Conservation (phyloP, 2,888 invertebrate species). For the Sisyra nigra region DNA sequence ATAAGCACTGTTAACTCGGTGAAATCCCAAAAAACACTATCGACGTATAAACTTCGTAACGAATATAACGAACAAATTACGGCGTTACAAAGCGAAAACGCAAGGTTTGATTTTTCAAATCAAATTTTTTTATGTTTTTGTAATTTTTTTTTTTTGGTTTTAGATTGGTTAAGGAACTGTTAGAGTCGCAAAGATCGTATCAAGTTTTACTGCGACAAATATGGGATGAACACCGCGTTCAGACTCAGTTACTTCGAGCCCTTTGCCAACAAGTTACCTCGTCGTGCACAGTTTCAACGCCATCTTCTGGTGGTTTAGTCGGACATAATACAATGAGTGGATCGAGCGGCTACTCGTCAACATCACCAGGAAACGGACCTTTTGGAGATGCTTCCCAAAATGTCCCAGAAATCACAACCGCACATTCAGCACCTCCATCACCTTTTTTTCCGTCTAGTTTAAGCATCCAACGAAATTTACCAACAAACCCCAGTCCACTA, state of each 20-base stretch:
- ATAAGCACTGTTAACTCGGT: conserved; percentile 44
- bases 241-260: conserved; percentile 38
- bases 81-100: conserved; percentile 28
- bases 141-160: conserved; percentile 12
- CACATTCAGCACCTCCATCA: conserved; percentile 4
- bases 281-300: not conserved
- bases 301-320: conserved; percentile 4
- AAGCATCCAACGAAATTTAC: conserved; percentile 14
- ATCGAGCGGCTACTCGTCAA: conserved; percentile 8
- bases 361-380: conserved; percentile 3
- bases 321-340: not conserved
- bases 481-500: conserved; percentile 20
- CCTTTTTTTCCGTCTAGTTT: conserved; percentile 11
- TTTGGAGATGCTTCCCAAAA: conserved; percentile 12
- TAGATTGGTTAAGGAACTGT: conserved; percentile 55
- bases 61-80: conserved; percentile 31
- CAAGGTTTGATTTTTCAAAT: conserved; percentile 16
- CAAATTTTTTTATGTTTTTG: not conserved
- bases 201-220: conserved; percentile 51
- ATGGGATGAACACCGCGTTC: conserved; percentile 49
- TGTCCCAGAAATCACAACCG: conserved; percentile 3
- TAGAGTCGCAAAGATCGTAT: conserved; percentile 60
- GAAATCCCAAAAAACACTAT: conserved; percentile 36
- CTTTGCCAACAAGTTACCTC: conserved; percentile 22
- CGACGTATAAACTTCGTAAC: conserved; percentile 21